phyloP scores from a whole-genome alignment of 2,113 vertebrate species.

The Syngnathus typhle region DNA sequence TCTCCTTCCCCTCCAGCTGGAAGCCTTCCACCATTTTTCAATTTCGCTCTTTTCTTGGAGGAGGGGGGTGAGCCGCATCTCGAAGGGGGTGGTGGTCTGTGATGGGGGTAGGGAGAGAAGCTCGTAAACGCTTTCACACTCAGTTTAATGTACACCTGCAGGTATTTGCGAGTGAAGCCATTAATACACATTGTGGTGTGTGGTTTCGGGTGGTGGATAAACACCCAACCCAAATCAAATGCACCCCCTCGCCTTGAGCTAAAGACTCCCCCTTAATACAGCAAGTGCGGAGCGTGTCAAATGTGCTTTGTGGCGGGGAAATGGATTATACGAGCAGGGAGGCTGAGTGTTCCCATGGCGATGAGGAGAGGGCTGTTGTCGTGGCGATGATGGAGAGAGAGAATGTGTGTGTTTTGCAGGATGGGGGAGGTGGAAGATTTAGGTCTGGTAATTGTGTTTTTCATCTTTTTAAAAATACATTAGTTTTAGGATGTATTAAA shows the following conservation, averaged over 20 bases:
- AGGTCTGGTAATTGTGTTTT: no score
- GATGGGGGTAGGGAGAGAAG: background rate
- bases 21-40: background rate
- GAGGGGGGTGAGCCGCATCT: background rate
- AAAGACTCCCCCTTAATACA: constrained; percentile 33
- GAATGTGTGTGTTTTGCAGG: constrained; percentile 11
- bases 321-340: constrained; percentile 67
- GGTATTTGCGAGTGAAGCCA: background rate
- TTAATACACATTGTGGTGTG: background rate
- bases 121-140: background rate
- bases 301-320: constrained; percentile 70
- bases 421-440: constrained; percentile 2
- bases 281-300: constrained; percentile 64
- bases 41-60: constrained; percentile 1
- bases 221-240: background rate
- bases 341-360: constrained; percentile 67
- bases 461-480: no score
- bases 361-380: constrained; percentile 58
- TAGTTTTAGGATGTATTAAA: no score
- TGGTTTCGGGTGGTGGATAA: background rate
- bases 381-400: constrained; percentile 51
- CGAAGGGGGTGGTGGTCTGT: background rate
- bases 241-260: constrained; percentile 15
- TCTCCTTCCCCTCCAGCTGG: constrained; percentile 1
- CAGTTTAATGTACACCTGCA: background rate